Evolutionary conservation across 2,113 vertebrate genomes (phyloP), one percentile per base, ranked within the genome.

Genomic region (Chascanopsetta lugubris): DNA sequence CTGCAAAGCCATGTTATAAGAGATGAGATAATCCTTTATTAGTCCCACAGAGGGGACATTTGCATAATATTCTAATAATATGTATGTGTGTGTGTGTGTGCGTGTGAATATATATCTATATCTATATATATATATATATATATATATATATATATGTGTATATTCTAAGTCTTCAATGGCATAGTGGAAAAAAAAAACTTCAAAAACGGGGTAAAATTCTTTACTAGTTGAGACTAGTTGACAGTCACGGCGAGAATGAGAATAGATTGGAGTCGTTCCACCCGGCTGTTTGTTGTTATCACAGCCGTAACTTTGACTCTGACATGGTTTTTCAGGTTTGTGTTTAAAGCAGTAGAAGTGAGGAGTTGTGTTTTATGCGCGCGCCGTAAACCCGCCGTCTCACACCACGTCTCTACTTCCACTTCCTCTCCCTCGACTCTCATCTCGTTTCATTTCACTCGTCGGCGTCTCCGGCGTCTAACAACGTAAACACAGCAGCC

Each of bases 401-500:
- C 8, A 54, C 53, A 78, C 49, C 54, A 53, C 54, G 34, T 72
- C 43, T 59, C 34, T 30, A 61, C 75, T 84, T 86, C 61, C 67
- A 25, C 22, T 77, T 74, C 46, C 47, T 43, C 47, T 63, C 20
- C 0, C 45, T 27, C 67, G 48, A 36, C 64, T 54, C 66, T 78
- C 53, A 46, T 77, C 36, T 40, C 17, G 15, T 82, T 82, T 68
- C 38, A 81, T 81, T 74, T 53, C 53, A 42, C 53, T 34, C 54
- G 53, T 27, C 24, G 3, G 27, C 6, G 34, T 71, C 77, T 86
- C 49, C 22, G 21, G 56, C 58, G 60, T 56, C 66, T 50, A 60
- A 51, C 62, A 72, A 59, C 36, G 26, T 63, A 59, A 76, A 84
- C 66, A 62, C 80, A 85, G 76, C 58, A 61, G 63, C 61, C 56